These are phyloP conservation scores for Mus pahari DNA, from an alignment of 2,113 vertebrate species.

Conservation along the genomic window DNA sequence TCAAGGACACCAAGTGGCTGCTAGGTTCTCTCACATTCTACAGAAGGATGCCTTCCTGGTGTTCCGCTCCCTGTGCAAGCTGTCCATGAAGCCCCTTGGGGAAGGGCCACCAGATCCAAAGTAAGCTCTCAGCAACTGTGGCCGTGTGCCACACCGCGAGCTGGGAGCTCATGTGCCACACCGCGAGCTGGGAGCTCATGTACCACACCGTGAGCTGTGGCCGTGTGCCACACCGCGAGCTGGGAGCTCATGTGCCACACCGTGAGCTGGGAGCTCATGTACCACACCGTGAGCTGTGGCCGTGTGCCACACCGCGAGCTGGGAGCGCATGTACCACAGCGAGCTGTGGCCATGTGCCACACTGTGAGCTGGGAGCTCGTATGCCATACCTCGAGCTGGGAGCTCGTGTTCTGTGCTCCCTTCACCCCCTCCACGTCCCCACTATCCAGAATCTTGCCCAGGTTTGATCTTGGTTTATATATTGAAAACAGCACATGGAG, in stretches of 20 bases:
- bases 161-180: too few species aligned
- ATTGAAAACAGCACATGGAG: background rate
- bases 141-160: background rate
- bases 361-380: background rate
- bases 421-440: background rate
- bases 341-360: background rate
- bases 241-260: too few species aligned
- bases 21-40: constrained; percentile 95
- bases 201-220: too few species aligned
- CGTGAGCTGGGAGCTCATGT: too few species aligned
- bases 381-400: too few species aligned
- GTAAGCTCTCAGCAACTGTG: constrained; percentile 84
- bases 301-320: background rate
- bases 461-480: constrained; percentile 9
- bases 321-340: too few species aligned
- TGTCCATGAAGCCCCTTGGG: constrained; percentile 98
- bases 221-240: background rate
- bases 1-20: constrained; percentile 87
- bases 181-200: too few species aligned
- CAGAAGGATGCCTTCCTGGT: constrained; percentile 99
- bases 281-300: too few species aligned
- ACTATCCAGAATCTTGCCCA: background rate
- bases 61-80: constrained; percentile 97
- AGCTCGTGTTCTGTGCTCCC: background rate
- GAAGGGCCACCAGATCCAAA: constrained; percentile 99